Base-by-base conservation (phyloP, 2,113 vertebrate species). In the Porphyrio hochstetteri region DNA sequence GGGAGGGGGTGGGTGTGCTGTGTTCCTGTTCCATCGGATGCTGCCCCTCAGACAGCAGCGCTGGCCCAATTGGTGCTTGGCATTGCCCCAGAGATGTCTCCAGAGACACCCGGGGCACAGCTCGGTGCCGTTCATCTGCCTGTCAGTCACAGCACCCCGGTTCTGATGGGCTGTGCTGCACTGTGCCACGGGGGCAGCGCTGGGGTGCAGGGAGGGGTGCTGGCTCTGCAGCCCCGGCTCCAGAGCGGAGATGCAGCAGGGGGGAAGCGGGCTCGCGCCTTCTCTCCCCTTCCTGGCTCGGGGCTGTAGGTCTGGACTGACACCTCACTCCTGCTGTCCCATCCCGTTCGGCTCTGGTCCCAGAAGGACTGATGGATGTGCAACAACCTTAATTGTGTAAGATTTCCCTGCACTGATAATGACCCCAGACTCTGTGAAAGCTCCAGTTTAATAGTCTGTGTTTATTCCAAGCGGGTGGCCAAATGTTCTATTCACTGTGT, bases 401-500 rank as follows among this genome's bases (percentile, higher is more conserved):
- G 40, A 1, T 56, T 56, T 70, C 15, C 19, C 56, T 19, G 20
- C 5, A 1, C 2, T 2, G 40, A 21, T 29, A 29, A 44, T 1
- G 33, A 17, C 12, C 57, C 33, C 19, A 6, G 21, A 27, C 63
- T 11, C 24, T 33, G 21, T 5, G 55, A 27, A 19, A 68, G n/a
- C 46, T 27, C 11, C 3, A 3, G 28, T 33, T 55, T 35, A 33
- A n/a, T 42, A 2, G 6, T 15, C 59, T 1, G 6, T 27, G 11
- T 40, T 53, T 52, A 10, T 38, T 67, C 42, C 46, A 19, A 59
- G 42, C 36, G 38, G 35, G 42, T 13, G 42, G 33, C 50, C 36
- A 2, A 3, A 7, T 0, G 0, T 33, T 70, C 46, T 33, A 12
- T 76, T n/a, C n/a, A 23, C 52, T 0, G 1, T 35, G 8, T 5